Evolutionary conservation across 2,113 vertebrate genomes (phyloP), one percentile per base, ranked within the genome.

Genomic region (Ploceus nigricollis): DNA sequence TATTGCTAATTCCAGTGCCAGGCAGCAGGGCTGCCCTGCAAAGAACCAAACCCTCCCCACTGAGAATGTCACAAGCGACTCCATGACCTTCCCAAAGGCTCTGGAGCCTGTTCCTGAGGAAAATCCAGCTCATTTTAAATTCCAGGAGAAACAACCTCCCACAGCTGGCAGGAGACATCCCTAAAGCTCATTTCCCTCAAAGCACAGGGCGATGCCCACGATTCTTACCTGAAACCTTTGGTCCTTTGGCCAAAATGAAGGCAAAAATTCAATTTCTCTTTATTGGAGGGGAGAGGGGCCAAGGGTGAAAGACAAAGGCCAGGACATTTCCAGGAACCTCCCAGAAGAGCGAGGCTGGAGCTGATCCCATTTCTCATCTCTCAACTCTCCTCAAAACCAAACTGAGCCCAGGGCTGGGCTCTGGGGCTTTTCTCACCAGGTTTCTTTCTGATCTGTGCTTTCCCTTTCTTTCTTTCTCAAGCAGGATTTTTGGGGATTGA

Each of bases 381-480:
- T 56, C 3, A 0, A 16, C 21, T 7, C 28, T 1, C 5, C 28
- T 95, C 94, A 96, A 91, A 97, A 94, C 93, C n/a, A 53, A 96
- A 93, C 88, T 39, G 71, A 79, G 24, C 53, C 0, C 39, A 14
- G 22, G 7, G 6, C 13, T 13, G 2, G 27, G 23, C 31, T 19
- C 3, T 31, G 89, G 20, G 87, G 28, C 76, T 89, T 90, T 92
- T 60, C 71, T 77, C 15, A 0, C 4, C 3, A 2, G 39, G 44
- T 90, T 96, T 95, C 87, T 75, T 54, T 94, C 73, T 94, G 64
- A 39, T 86, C 57, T 30, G 33, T 35, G 14, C 6, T 92, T 24
- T 96, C 50, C 91, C 83, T 94, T 97, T 71, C 93, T 94, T 97
- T 71, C 93, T 84, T 37, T 66, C 88, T 96, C 89, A 64, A 14